Evolutionary conservation across 2,113 vertebrate genomes (phyloP), one percentile per base, ranked within the genome.

Genomic region (Crotophaga sulcirostris): DNA sequence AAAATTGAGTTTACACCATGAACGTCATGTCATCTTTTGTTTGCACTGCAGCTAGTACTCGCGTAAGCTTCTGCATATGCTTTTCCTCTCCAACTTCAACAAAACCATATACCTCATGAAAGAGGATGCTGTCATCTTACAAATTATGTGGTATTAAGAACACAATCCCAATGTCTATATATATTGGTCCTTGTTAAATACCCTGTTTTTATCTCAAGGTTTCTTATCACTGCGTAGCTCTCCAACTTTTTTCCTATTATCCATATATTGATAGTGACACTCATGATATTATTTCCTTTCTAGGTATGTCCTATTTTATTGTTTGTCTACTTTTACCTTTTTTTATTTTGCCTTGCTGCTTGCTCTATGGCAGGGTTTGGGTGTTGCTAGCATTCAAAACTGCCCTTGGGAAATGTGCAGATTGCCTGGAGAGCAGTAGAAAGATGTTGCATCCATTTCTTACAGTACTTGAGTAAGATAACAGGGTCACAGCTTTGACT

Each of bases 301-400:
- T 45, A 69, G 54, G 55, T 26, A 24, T 25, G 13, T 38, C 18
- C 13, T 83, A 87, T 84, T 90, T n/a, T 24, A 10, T 64, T 33
- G 21, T 60, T 95, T 90, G 52, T 31, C 31, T 64, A 6, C 2
- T 40, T 78, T 70, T 75, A 7, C 10, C 6, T 56, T 74, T 60
- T 78, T 92, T 87, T 54, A 38, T 55, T 83, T 84, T 59, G 21
- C 38, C 82, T 91, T 89, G 33, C 64, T 45, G 3, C 26, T 88
- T 87, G 72, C 33, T 74, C 6, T 93, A 3, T 62, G 63, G n/a
- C 77, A 92, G n/a, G 49, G 54, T 29, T 85, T 91, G 80, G 33
- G 40, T 88, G 77, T 92, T 87, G 89, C 84, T 59, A 73, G 34
- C n/a, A 49, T 80, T 70, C 51, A 85, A 91, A 92, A 90, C 87